Conservation (phyloP, 2,888 invertebrate species). For the Geotrupes spiniger region DNA sequence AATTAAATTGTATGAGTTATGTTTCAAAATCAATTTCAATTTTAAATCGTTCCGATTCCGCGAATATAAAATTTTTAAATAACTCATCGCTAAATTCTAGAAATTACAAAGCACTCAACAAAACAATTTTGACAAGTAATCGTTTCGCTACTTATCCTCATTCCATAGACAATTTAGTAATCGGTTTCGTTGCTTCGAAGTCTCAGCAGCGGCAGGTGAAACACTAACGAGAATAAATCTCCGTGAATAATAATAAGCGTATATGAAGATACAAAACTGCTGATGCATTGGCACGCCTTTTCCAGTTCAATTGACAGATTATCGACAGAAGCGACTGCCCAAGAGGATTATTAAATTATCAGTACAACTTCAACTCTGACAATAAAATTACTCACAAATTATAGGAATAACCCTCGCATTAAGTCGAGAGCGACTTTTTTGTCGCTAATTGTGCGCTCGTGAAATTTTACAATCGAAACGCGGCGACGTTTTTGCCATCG, state of each 20-base stretch:
- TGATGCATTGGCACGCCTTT: slow-evolving; percentile 37
- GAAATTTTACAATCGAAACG: too few relatives aligned
- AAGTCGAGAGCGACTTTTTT: slow-evolving; percentile 20
- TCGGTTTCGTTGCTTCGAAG: too few relatives aligned
- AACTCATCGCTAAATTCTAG: too few relatives aligned
- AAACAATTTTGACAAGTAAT: too few relatives aligned
- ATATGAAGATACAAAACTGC: slow-evolving; percentile 37
- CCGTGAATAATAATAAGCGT: slow-evolving; percentile 19
- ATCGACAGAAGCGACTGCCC: slow-evolving; percentile 28
- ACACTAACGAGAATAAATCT: slow-evolving; percentile 16
- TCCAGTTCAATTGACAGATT: slow-evolving; percentile 38
- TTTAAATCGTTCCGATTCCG: too few relatives aligned
- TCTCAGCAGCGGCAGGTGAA: slow-evolving; percentile 2
- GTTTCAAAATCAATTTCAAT: too few relatives aligned
- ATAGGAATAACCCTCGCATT: slow-evolving; percentile 26
- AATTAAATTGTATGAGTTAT: too few relatives aligned
- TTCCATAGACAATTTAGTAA: too few relatives aligned
- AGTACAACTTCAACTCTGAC: slow-evolving; percentile 28
- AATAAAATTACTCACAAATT: slow-evolving; percentile 36
- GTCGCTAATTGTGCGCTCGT: slow-evolving; percentile 12
- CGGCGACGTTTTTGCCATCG: too few relatives aligned
- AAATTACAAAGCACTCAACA: too few relatives aligned
- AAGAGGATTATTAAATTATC: slow-evolving; percentile 35
- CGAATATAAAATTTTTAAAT: too few relatives aligned
- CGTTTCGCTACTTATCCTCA: too few relatives aligned